Conservation (phyloP, 2,113 vertebrate species). For the Nannobrachium achirus region DNA sequence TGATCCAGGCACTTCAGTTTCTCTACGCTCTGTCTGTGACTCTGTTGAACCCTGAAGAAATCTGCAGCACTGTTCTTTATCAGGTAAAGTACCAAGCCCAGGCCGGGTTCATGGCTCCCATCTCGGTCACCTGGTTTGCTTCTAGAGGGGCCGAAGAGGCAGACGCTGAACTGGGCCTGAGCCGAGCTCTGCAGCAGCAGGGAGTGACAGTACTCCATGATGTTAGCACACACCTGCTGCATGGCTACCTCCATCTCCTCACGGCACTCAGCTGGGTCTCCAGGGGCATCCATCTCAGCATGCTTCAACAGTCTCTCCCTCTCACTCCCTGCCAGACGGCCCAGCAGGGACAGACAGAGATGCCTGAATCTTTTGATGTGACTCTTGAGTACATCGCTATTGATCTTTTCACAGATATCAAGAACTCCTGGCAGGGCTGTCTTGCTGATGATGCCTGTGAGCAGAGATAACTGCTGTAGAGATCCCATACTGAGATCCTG, state of each 20-base stretch:
- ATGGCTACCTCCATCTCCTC: conserved; percentile 93
- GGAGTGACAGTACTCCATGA: conserved; percentile 96
- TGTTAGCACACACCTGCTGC: conserved; percentile 97
- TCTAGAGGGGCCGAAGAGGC: conserved; percentile 93
- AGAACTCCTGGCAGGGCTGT: conserved; percentile 91
- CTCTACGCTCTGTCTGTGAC: conserved; percentile 90
- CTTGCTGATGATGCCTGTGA: conserved; percentile 97
- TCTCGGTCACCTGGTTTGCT: conserved; percentile 89
- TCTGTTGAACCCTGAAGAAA: conserved; percentile 95
- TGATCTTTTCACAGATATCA: conserved; percentile 85
- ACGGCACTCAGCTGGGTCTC: conserved; percentile 84
- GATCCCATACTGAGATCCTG: conserved; percentile 89
- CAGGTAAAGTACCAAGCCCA: conserved; percentile 92
- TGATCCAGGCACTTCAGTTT: conserved; percentile 95
- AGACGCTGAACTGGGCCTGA: conserved; percentile 88
- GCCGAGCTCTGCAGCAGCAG: conserved; percentile 90
- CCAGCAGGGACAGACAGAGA: conserved; percentile 88
- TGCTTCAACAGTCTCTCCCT: conserved; percentile 88
- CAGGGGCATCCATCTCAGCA: conserved; percentile 80
- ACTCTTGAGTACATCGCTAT: conserved; percentile 86
- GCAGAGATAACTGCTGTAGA: conserved; percentile 90
- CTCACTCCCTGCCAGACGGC: conserved; percentile 91
- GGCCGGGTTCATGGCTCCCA: conserved; percentile 85
- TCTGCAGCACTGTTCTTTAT: conserved; percentile 91
- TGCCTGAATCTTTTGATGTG: conserved; percentile 96